Conservation (phyloP, 2,888 invertebrate species). For the Calameuta pallipes region DNA sequence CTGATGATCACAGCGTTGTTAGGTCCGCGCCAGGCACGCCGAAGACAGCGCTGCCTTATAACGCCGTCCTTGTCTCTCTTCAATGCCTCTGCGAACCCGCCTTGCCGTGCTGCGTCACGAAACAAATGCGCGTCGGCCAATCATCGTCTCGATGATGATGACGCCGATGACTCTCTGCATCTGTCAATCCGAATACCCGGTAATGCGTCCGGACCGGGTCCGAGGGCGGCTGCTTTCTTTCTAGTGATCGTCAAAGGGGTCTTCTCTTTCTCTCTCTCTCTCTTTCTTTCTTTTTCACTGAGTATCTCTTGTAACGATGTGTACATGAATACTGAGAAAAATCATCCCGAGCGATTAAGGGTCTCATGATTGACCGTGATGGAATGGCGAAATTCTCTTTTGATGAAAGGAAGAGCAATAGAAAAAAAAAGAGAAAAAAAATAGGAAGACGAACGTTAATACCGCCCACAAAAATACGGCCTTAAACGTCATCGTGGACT, state of each 20-base stretch:
- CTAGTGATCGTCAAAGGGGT: not conserved
- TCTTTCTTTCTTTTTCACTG: not conserved
- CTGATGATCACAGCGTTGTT: no score
- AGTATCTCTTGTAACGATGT: not conserved
- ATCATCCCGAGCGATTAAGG: not conserved
- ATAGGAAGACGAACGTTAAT: slow-evolving; percentile 18
- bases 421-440: slow-evolving; percentile 24
- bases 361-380: slow-evolving; percentile 5
- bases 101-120: slow-evolving; percentile 62
- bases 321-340: not conserved
- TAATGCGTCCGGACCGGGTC: not conserved
- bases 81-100: slow-evolving; percentile 23
- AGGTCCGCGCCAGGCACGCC: not conserved
- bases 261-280: not conserved
- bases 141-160: slow-evolving; percentile 47
- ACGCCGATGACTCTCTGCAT: slow-evolving; percentile 58
- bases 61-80: slow-evolving; percentile 12
- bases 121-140: slow-evolving; percentile 61
- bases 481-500: not conserved
- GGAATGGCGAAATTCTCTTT: slow-evolving; percentile 11
- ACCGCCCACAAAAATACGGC: not conserved
- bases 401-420: slow-evolving; percentile 13
- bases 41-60: slow-evolving; percentile 17
- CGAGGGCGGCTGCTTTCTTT: slow-evolving; percentile 2
- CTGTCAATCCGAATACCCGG: slow-evolving; percentile 55